A percentile compares a stretch with the other conserved stretches of the same genome.
Conservation (phyloP, 2,888 invertebrate genomes). For the Phrixothrix hirtus region DNA sequence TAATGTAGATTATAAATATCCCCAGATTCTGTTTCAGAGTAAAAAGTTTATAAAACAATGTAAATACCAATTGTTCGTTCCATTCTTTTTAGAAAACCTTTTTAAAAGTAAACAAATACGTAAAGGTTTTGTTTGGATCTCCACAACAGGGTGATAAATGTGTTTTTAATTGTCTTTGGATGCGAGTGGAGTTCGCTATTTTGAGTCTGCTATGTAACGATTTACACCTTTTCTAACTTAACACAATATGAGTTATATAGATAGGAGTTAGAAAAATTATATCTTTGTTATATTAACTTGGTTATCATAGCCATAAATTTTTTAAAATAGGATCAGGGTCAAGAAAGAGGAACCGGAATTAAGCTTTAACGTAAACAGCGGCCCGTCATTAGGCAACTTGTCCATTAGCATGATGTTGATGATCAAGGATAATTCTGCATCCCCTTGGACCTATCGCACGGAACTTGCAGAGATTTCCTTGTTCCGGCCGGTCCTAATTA, state of each 20-base stretch:
- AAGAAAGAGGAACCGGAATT: constrained; percentile 38
- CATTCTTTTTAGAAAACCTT: background rate
- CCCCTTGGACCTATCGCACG: constrained; percentile 43
- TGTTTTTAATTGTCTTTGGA: constrained; percentile 39
- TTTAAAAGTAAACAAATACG: constrained; percentile 2
- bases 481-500: constrained; percentile 43
- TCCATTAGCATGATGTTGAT: constrained; percentile 48
- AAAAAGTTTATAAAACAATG: no score
- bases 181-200: constrained; percentile 32
- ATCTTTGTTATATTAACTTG: no score
- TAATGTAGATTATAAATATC: background rate
- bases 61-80: no score
- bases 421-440: constrained; percentile 46
- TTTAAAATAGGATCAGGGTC: no score
- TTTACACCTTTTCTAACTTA: constrained; percentile 15
- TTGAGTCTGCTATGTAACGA: constrained; percentile 13
- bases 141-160: constrained; percentile 34
- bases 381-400: constrained; percentile 51
- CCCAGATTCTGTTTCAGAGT: background rate
- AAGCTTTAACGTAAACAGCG: constrained; percentile 50
- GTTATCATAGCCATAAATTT: no score
- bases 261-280: no score
- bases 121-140: constrained; percentile 12
- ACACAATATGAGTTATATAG: constrained; percentile 2
- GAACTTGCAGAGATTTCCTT: constrained; percentile 44